Evolutionary conservation across 2,113 vertebrate species (phyloP).

Genomic region (Dolichallabes microphthalmus): DNA sequence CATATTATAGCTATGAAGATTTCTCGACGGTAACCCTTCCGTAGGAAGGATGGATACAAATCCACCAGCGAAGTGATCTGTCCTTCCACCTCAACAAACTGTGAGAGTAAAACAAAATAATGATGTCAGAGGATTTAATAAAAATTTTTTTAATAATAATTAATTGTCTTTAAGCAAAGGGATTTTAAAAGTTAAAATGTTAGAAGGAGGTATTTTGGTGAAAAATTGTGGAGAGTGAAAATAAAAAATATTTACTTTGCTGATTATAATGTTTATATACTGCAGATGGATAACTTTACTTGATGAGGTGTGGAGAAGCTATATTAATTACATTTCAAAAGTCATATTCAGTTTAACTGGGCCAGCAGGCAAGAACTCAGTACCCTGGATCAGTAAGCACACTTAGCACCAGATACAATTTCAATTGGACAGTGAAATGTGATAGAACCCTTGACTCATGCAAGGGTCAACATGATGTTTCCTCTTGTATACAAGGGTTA

Average conservation of each 20-base stretch:
- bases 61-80: constrained; percentile 99
- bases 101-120: constrained; percentile 36
- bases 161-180: too few species aligned
- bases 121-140: not conserved
- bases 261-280: not conserved
- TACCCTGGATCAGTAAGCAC: constrained; percentile 14
- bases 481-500: not conserved
- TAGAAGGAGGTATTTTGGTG: not conserved
- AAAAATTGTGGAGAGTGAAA: not conserved
- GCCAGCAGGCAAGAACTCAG: not conserved
- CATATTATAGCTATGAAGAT: constrained; percentile 97
- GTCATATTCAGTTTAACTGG: constrained; percentile 20
- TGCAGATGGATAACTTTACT: not conserved
- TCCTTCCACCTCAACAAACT: constrained; percentile 99
- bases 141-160: too few species aligned
- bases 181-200: not conserved
- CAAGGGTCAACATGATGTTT: not conserved
- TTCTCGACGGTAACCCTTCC: constrained; percentile 99
- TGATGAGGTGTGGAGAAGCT: constrained; percentile 2
- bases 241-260: not conserved
- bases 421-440: constrained; percentile 51
- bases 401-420: constrained; percentile 55
- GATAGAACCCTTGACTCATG: constrained; percentile 36
- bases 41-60: constrained; percentile 99
- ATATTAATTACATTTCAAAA: constrained; percentile 25